phyloP scores from a whole-genome alignment of 2,113 vertebrate species.

The Tragulus kanchil region DNA sequence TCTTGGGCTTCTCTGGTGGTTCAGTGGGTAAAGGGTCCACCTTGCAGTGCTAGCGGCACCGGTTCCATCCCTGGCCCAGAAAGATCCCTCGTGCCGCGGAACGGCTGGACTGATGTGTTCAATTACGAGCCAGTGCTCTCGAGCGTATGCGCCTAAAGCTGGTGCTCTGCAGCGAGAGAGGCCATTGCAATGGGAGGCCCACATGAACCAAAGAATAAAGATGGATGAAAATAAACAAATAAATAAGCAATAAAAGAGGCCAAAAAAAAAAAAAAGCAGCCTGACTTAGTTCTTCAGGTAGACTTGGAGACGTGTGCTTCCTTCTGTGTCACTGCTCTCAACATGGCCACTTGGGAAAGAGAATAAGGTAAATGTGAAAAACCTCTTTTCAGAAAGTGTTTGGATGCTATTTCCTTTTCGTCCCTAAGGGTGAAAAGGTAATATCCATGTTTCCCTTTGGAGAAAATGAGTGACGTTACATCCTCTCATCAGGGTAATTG shows the following conservation, averaged over 20 bases:
- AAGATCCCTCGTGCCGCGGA: no score
- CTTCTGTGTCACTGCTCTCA: not conserved
- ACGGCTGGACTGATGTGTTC: no score
- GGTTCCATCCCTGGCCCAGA: no score
- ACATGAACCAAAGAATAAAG: no score
- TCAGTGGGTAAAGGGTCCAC: no score
- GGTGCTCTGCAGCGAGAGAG: no score
- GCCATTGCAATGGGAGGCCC: no score
- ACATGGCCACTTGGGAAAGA: not conserved
- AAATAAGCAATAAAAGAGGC: no score
- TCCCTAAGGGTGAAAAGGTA: not conserved
- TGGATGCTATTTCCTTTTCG: not conserved
- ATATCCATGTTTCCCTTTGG: not conserved
- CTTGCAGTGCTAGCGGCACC: no score
- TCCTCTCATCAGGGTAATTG: not conserved
- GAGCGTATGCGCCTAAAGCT: no score
- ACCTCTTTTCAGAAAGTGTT: not conserved
- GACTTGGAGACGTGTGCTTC: not conserved
- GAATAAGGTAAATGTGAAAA: not conserved
- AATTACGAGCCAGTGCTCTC: no score
- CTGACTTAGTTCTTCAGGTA: not conserved
- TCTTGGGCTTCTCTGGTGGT: not conserved
- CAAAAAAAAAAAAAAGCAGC: not conserved
- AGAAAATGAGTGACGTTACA: slow-evolving; percentile 49
- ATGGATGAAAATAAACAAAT: no score